Evolutionary conservation across 2,113 vertebrate species (phyloP), one percentile per base, ranked within the genome.

Genomic region (Tautogolabrus adspersus): DNA sequence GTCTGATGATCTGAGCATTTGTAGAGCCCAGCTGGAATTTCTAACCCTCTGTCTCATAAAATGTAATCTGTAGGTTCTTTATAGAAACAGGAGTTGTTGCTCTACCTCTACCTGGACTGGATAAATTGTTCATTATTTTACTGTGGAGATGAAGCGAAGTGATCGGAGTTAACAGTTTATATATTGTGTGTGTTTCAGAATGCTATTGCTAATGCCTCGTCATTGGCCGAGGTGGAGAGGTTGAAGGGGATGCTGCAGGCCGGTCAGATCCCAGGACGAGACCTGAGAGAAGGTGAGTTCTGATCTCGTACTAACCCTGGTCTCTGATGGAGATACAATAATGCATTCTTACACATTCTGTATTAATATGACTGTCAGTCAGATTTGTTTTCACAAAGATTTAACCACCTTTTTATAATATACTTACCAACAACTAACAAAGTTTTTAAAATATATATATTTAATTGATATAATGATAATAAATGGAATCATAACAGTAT

Each of bases 221-320:
- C 98, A 0, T 55, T 99, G 93, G 98, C 97, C 0, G 97, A 99
- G 87, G 97, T 98, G 87, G 98, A 98, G 84, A 85, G 97, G 75
- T 91, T 99, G 72, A 99, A 97, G 19, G 97, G 97, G 1, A 90
- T 99, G 84, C 92, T 99, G 30, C 98, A 98, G 92, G 95, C 98
- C 0, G 98, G 98, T 0, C 97, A 98, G 92, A 98, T 99, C 59
- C 97, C 98, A 0, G 97, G 97, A 62, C 91, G 96, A 64, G 97
- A 98, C 6, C 88, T 92, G 19, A 93, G 95, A 94, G 65, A 94
- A 94, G 97, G 97, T 98, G 37, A 62, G 86, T 76, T 34, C 10
- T 11, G 10, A 38, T 16, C 3, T 1, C 12, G 13, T 18, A 3
- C 0, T 19, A 0, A 0, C 4, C 4, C 10, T 6, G 2, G n/a